Base-by-base conservation (phyloP, 1,140 invertebrate species). In the Euborellia annulipes region DNA sequence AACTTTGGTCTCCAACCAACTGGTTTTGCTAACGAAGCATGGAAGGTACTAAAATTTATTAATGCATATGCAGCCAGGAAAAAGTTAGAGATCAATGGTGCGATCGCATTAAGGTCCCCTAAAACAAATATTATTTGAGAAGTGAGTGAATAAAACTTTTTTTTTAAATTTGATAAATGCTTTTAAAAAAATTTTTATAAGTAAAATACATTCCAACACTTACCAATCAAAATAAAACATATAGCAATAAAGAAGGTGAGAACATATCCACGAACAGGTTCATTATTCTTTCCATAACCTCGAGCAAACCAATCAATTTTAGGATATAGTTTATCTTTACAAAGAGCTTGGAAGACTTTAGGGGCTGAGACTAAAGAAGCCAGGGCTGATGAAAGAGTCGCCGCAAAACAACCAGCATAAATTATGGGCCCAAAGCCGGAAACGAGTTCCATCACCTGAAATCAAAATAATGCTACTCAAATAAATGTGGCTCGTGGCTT, bases 31-130 rank as follows among this genome's bases (percentile, higher is more conserved):
- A 86, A 65, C 39, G 87, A 89, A 18, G 91, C 92, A 68, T 97
- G 91, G 64, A 97, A 97, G 39, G 90, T 95, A 42, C 88, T 88
- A 62, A 94, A 97, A 68, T 97, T 98, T 50, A 98, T 91, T 19
- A 98, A 73, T 47, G 88, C 89, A 59, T 97, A 98, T 4, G 92
- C 89, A 51, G 92, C 92, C 55, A 98, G 68, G 67, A 97, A 98
- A 66, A 98, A 97, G 61, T 98, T 98, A 17, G 92, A 96, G 50
- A 98, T 97, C 42, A 98, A 68, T 3, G 92, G 91, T 22, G 94
- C 93, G 51, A 98, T 95, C 27, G 80, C 67, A 62, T 98, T 92
- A 23, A 97, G 62, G 57, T 92, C 81, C 54, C 83, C 84, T 82
- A 65, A 52, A 68, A 75, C 56, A 40, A 61, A n/a, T n/a, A n/a